Evolutionary conservation across 1,140 invertebrate species (phyloP).

Genomic region (Trinorchestia longiramus): DNA sequence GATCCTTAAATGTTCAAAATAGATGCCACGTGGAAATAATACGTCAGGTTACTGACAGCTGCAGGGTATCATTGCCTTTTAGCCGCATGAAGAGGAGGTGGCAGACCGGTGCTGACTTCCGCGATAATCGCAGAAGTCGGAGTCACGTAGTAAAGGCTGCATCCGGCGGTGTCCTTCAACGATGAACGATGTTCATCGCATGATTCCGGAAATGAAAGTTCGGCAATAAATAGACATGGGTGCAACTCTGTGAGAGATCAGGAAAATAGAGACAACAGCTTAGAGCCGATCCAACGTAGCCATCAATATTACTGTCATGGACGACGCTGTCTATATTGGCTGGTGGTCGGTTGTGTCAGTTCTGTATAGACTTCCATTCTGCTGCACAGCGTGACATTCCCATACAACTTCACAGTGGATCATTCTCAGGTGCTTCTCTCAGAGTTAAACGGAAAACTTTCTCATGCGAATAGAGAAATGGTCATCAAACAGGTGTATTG

Average conservation of each 20-base stretch:
- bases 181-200: not conserved
- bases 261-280: constrained; percentile 37
- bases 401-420: not conserved
- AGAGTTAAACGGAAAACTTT: constrained; percentile 33
- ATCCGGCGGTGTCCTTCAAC: not conserved
- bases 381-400: not conserved
- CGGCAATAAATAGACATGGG: not conserved
- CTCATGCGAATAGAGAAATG: constrained; percentile 1
- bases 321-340: not conserved
- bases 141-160: not conserved
- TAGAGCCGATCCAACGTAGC: not conserved
- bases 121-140: not conserved
- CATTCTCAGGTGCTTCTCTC: constrained; percentile 20
- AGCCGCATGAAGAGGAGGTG: not conserved
- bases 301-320: constrained; percentile 32
- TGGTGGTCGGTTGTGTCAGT: not conserved
- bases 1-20: not conserved
- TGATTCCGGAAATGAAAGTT: constrained; percentile 5
- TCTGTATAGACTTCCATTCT: not conserved
- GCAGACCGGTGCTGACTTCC: not conserved
- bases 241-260: constrained; percentile 1
- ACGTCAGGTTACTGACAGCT: not conserved
- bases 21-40: not conserved
- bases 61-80: not conserved
- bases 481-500: constrained; percentile 42